A percentile compares a stretch with the other conserved stretches of the same genome.
These are phyloP conservation scores for Frieseomelitta varia DNA, from an alignment of 1,140 invertebrate genomes.

Conservation along the genomic window DNA sequence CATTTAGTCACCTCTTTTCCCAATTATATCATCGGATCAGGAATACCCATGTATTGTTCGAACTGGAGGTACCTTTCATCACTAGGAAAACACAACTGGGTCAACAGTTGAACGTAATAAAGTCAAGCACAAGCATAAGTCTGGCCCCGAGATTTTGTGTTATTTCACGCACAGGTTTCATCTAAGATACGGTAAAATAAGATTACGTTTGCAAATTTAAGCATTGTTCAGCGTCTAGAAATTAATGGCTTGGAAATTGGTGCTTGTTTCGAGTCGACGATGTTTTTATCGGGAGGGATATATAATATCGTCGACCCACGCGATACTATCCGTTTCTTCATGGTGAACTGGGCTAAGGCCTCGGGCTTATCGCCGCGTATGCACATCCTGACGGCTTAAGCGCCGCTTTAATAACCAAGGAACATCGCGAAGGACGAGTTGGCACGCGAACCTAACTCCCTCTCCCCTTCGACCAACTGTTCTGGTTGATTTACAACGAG, in stretches of 20 bases:
- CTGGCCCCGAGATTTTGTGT: not conserved
- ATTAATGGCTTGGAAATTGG: not conserved
- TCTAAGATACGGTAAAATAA: not conserved
- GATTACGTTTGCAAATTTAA: not conserved
- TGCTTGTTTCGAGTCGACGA: not conserved
- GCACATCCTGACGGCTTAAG: conserved; percentile 30
- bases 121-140: not conserved
- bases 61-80: too few relatives aligned
- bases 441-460: conserved; percentile 46
- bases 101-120: too few relatives aligned
- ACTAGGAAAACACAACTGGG: too few relatives aligned
- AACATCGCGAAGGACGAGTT: conserved; percentile 52
- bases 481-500: conserved; percentile 39
- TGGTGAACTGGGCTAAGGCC: conserved; percentile 53
- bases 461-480: not conserved
- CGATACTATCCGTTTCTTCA: conserved; percentile 28
- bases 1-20: too few relatives aligned
- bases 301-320: conserved; percentile 30
- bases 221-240: not conserved
- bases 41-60: too few relatives aligned
- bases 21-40: too few relatives aligned
- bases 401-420: conserved; percentile 48
- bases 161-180: not conserved
- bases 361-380: conserved; percentile 4
- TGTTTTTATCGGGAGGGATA: conserved; percentile 23